Evolutionary conservation across 35 echinoderm and acorn worm species (phyloP).

Genomic region (Ptychodera flava): DNA sequence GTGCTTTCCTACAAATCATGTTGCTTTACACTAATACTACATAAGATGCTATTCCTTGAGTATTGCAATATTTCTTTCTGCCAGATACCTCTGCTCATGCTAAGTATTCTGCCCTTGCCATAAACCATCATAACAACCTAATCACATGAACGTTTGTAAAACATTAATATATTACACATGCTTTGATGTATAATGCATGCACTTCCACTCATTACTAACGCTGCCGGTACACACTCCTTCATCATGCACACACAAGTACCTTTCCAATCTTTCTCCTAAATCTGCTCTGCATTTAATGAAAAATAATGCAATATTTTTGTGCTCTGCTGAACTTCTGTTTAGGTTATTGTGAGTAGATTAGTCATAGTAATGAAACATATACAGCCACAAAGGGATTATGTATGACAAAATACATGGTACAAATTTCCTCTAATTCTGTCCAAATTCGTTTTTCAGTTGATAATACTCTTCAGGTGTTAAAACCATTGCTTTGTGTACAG

Average conservation of each 20-base stretch:
- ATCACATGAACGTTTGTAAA: background rate
- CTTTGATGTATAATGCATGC: background rate
- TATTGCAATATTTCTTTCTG: slow-evolving; percentile 2
- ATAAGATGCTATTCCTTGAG: background rate
- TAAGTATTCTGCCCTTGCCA: background rate
- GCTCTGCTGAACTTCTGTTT: background rate
- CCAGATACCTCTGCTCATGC: background rate
- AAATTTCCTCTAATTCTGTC: background rate
- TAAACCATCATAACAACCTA: background rate
- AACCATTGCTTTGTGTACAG: too few relatives aligned
- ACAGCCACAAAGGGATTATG: background rate
- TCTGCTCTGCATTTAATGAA: background rate
- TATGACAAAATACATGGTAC: background rate
- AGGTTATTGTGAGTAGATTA: background rate
- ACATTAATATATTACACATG: slow-evolving; percentile 2
- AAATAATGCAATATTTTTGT: background rate
- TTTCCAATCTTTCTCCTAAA: background rate
- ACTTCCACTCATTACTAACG: background rate
- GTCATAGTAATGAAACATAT: background rate
- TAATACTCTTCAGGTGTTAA: background rate
- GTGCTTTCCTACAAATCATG: background rate
- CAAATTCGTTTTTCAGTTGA: background rate
- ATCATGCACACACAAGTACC: background rate
- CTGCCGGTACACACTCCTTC: background rate
- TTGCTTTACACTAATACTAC: background rate